Percentiles rank a stretch among this genome's conserved stretches.
phyloP scores from a whole-genome alignment of 2,797 vertebrate species.

The Acanthurus tractus region DNA sequence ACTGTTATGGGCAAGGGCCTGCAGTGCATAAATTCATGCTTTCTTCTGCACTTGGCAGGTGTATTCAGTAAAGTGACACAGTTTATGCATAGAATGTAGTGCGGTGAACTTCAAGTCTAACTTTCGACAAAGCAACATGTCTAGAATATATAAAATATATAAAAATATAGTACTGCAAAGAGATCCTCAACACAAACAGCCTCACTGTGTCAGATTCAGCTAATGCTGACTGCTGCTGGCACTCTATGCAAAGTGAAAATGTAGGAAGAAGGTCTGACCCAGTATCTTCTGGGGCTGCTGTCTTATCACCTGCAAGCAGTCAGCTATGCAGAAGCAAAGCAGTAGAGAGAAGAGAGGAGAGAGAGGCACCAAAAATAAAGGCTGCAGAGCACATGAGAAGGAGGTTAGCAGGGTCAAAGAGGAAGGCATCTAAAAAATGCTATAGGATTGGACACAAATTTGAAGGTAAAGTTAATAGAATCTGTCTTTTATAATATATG shows the following conservation, averaged over 20 bases:
- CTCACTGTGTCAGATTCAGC: too few relatives aligned
- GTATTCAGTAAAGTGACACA: too few relatives aligned
- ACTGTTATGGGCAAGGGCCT: too few relatives aligned
- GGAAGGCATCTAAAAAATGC: not conserved
- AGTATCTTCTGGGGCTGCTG: slow-evolving; percentile 41
- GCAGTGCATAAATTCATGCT: too few relatives aligned
- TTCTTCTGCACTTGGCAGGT: too few relatives aligned
- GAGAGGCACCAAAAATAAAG: slow-evolving; percentile 54
- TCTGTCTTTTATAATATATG: not conserved
- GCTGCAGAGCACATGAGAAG: slow-evolving; percentile 16
- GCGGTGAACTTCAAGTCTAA: too few relatives aligned
- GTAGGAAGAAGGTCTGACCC: slow-evolving; percentile 20
- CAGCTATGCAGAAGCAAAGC: slow-evolving; percentile 36
- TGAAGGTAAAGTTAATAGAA: not conserved
- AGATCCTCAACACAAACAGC: too few relatives aligned
- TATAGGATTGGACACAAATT: not conserved
- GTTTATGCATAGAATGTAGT: too few relatives aligned
- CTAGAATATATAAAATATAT: too few relatives aligned
- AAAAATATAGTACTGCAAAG: too few relatives aligned
- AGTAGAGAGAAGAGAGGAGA: slow-evolving; percentile 39
- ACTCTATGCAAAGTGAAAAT: not conserved
- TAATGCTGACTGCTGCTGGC: slow-evolving; percentile 3
- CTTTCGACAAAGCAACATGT: too few relatives aligned
- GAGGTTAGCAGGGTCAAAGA: not conserved
- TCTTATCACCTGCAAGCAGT: slow-evolving; percentile 77